Percentiles rank a stretch among this genome's conserved stretches.
These are phyloP conservation scores for Epistrophe grossulariae DNA, from an alignment of 2,888 invertebrate genomes.

Conservation along the genomic window DNA sequence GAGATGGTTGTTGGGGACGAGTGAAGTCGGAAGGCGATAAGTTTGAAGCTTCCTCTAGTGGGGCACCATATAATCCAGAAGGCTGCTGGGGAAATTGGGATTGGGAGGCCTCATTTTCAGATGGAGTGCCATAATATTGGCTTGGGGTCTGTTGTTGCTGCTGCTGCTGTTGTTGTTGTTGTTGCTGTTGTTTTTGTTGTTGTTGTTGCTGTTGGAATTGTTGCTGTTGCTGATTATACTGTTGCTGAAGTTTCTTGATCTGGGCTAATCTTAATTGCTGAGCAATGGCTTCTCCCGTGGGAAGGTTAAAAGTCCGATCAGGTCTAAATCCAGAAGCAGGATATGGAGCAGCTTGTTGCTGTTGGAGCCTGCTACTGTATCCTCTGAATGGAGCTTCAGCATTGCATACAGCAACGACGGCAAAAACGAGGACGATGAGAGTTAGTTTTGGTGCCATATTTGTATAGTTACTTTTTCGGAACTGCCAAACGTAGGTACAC, in stretches of 20 bases:
- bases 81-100: constrained; percentile 41
- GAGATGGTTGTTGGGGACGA: constrained; percentile 33
- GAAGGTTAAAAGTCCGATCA: constrained; percentile 56
- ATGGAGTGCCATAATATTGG: constrained; percentile 57
- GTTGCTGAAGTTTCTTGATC: constrained; percentile 42
- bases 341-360: constrained; percentile 55
- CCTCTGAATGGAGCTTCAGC: constrained; percentile 63
- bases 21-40: constrained; percentile 21
- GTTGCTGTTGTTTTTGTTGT: neutral
- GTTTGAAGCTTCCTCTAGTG: constrained; percentile 31
- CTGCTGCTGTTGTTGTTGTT: constrained; percentile 13
- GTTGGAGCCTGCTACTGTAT: constrained; percentile 46
- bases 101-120: constrained; percentile 42
- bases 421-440: constrained; percentile 53
- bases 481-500: constrained; percentile 52
- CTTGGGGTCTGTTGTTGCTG: constrained; percentile 56
- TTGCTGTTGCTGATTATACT: neutral
- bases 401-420: constrained; percentile 35
- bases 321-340: constrained; percentile 68
- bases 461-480: constrained; percentile 40
- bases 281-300: constrained; percentile 62
- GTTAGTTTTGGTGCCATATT: constrained; percentile 58
- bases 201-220: neutral
- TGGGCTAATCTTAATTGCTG: constrained; percentile 66
- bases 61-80: constrained; percentile 59